phyloP scores from a whole-genome alignment of 2,797 vertebrate genomes.

The Geotrypetes seraphini region DNA sequence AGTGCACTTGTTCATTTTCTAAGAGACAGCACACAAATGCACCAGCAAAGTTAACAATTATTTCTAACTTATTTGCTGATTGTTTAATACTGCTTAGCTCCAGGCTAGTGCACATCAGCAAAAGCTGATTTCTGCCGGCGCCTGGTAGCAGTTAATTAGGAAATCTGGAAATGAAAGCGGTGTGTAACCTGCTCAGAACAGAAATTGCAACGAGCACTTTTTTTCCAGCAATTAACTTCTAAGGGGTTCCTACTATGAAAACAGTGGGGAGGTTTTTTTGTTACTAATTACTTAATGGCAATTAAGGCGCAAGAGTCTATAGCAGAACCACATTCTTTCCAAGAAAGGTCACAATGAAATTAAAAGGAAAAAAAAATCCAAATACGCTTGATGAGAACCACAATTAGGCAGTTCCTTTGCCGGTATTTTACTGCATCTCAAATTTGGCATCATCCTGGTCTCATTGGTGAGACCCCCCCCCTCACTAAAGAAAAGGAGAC shows the following conservation, averaged over 20 bases:
- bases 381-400: too few species aligned
- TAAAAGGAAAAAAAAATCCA: neutral
- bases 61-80: conserved; percentile 7
- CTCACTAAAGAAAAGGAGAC: too few species aligned
- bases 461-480: too few species aligned
- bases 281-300: conserved; percentile 6
- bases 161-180: conserved; percentile 27
- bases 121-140: conserved; percentile 17
- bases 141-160: conserved; percentile 32
- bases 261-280: neutral
- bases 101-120: conserved; percentile 6
- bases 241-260: neutral
- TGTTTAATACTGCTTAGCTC: conserved; percentile 5
- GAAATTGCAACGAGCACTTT: conserved; percentile 1
- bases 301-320: conserved; percentile 5
- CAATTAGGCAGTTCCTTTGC: too few species aligned
- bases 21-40: too few species aligned
- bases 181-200: conserved; percentile 5
- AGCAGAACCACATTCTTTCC: neutral
- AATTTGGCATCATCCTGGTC: too few species aligned
- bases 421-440: too few species aligned
- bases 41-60: neutral
- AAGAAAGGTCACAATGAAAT: neutral
- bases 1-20: too few species aligned
- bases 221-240: conserved; percentile 1